A percentile compares a stretch with the other conserved stretches of the same genome.
Evolutionary conservation across 2,888 invertebrate species (phyloP).

Genomic region (Oscheius sp.): DNA sequence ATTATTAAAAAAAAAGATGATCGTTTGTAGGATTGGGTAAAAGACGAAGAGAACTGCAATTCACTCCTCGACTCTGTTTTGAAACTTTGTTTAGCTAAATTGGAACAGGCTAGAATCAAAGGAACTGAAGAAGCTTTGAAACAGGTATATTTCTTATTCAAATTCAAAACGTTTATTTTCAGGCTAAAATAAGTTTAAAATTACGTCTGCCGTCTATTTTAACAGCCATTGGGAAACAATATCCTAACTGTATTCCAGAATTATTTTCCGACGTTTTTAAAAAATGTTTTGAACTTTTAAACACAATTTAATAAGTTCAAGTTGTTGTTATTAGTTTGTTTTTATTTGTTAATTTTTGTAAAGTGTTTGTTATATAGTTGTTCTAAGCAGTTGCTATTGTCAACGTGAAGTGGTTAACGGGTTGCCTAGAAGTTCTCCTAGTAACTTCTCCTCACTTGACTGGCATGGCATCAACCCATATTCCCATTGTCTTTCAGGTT

Average conservation of each 20-base stretch:
- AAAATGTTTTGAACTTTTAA: neutral
- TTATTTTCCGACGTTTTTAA: neutral
- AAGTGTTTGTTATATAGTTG: neutral
- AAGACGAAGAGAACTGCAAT: constrained; percentile 32
- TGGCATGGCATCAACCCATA: neutral
- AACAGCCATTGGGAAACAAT: neutral
- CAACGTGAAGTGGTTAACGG: neutral
- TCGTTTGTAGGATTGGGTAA: constrained; percentile 40
- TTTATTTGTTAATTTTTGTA: neutral
- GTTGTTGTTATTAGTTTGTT: constrained; percentile 17
- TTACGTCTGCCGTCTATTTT: constrained; percentile 9
- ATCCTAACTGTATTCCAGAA: neutral
- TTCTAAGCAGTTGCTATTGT: too few species aligned
- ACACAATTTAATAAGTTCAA: neutral
- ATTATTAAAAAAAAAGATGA: too few species aligned
- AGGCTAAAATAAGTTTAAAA: constrained; percentile 7
- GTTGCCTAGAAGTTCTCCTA: neutral
- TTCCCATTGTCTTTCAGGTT: constrained; percentile 8
- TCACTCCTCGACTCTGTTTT: constrained; percentile 40
- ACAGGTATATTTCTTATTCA: constrained; percentile 15
- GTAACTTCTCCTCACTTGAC: neutral
- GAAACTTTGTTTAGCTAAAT: constrained; percentile 36
- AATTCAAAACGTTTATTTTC: neutral
- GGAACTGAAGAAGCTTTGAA: constrained; percentile 32
- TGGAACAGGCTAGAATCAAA: constrained; percentile 38